phyloP scores from a whole-genome alignment of 2,888 invertebrate species.

The Drosophila tanythrix region DNA sequence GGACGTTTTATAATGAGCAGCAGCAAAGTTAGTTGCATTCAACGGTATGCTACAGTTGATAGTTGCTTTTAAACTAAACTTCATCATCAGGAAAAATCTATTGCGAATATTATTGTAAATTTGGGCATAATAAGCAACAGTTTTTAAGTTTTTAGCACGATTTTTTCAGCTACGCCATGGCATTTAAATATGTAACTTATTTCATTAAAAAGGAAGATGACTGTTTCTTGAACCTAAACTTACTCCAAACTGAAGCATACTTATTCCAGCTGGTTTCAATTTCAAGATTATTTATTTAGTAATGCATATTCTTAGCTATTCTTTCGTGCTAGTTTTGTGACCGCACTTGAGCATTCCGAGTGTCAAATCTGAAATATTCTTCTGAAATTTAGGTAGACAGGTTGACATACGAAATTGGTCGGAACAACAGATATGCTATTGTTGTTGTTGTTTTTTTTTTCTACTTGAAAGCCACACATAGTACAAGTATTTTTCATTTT shows the following conservation, averaged over 20 bases:
- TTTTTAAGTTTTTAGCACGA: too few relatives aligned
- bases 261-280: neutral
- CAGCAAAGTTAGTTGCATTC: conserved; percentile 28
- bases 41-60: conserved; percentile 7
- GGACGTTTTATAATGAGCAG: conserved; percentile 59
- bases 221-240: neutral
- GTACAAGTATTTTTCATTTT: conserved; percentile 5
- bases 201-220: neutral
- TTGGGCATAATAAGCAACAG: too few relatives aligned
- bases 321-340: conserved; percentile 27
- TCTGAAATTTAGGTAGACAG: conserved; percentile 34
- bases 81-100: neutral
- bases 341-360: conserved; percentile 25
- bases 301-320: neutral
- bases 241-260: neutral
- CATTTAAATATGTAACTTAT: neutral
- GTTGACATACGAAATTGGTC: conserved; percentile 46
- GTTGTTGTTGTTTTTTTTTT: neutral
- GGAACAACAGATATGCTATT: conserved; percentile 20
- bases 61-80: neutral
- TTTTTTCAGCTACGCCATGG: too few relatives aligned
- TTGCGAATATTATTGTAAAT: neutral
- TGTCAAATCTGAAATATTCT: conserved; percentile 45
- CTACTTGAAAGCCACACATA: conserved; percentile 33
- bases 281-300: neutral